Conservation (phyloP, 2,888 invertebrate species). For the Meiosimyza decipiens region DNA sequence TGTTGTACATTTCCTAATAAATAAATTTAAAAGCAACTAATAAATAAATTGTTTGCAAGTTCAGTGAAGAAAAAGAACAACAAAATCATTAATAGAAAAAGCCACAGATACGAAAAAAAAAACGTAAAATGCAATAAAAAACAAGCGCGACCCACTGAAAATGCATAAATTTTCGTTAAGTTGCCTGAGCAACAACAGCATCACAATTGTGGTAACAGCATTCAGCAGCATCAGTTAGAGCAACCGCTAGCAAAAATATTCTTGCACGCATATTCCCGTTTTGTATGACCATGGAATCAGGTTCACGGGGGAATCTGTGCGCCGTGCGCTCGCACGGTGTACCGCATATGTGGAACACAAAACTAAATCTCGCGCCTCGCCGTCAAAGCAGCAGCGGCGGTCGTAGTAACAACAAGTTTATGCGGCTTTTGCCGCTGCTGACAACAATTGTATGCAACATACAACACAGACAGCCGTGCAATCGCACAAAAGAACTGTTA, state of each 20-base stretch:
- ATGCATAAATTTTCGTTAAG: slow-evolving; percentile 31
- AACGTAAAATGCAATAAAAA: neutral
- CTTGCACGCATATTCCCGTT: slow-evolving; percentile 32
- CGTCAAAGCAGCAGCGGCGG: neutral
- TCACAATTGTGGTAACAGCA: neutral
- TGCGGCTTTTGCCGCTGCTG: neutral
- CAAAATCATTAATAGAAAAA: neutral
- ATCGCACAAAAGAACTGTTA: slow-evolving; percentile 46
- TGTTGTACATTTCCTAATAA: slow-evolving; percentile 21
- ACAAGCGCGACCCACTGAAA: slow-evolving; percentile 28
- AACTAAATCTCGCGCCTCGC: slow-evolving; percentile 30
- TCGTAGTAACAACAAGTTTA: neutral
- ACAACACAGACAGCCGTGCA: slow-evolving; percentile 12
- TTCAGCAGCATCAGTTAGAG: neutral
- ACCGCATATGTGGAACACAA: slow-evolving; percentile 28
- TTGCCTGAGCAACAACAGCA: slow-evolving; percentile 10
- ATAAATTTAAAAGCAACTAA: slow-evolving; percentile 24
- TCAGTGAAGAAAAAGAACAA: neutral
- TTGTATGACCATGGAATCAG: slow-evolving; percentile 14
- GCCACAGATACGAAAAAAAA: neutral
- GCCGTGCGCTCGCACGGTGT: neutral
- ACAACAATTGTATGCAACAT: no score
- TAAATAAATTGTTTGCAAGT: slow-evolving; percentile 18
- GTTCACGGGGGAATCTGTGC: neutral
- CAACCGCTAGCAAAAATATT: slow-evolving; percentile 16